A percentile compares a stretch with the other conserved stretches of the same genome.
phyloP scores from a whole-genome alignment of 2,888 invertebrate genomes.

The Furcula furcula region DNA sequence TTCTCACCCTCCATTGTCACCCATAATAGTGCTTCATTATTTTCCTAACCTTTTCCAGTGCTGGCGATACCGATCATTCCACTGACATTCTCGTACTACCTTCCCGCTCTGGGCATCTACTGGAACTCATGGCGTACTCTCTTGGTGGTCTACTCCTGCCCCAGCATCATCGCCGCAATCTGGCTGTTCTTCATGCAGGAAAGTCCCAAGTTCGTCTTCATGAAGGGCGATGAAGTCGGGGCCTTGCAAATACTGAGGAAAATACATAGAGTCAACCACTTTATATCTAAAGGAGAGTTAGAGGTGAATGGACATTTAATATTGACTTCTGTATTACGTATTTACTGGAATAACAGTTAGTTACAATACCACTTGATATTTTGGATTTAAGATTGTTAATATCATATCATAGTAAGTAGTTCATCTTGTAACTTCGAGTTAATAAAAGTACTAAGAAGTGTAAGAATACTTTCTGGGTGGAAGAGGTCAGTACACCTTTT shows the following conservation, averaged over 20 bases:
- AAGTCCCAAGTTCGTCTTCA: constrained; percentile 87
- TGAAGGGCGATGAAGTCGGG: constrained; percentile 78
- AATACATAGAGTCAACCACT: constrained; percentile 53
- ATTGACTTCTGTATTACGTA: too few species aligned
- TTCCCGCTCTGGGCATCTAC: constrained; percentile 66
- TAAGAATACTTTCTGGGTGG: too few species aligned
- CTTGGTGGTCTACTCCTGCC: constrained; percentile 83
- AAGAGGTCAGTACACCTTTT: too few species aligned
- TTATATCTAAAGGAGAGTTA: constrained; percentile 35
- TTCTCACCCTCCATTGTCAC: too few species aligned
- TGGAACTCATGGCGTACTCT: constrained; percentile 89
- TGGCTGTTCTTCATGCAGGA: constrained; percentile 84
- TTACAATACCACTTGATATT: too few species aligned
- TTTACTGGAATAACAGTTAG: too few species aligned
- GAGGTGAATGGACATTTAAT: constrained; percentile 31
- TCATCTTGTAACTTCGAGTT: too few species aligned
- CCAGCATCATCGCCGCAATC: constrained; percentile 82
- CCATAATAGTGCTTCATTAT: too few species aligned
- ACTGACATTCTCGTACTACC: constrained; percentile 53
- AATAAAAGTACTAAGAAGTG: too few species aligned
- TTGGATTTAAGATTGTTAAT: too few species aligned
- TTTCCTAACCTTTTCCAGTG: constrained; percentile 56
- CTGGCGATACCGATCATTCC: constrained; percentile 86
- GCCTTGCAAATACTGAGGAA: constrained; percentile 70
- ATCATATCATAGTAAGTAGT: too few species aligned